Percentiles rank a stretch among this genome's conserved stretches.
These are phyloP conservation scores for Aricia artaxerxes DNA, from an alignment of 2,888 invertebrate genomes.

Conservation along the genomic window DNA sequence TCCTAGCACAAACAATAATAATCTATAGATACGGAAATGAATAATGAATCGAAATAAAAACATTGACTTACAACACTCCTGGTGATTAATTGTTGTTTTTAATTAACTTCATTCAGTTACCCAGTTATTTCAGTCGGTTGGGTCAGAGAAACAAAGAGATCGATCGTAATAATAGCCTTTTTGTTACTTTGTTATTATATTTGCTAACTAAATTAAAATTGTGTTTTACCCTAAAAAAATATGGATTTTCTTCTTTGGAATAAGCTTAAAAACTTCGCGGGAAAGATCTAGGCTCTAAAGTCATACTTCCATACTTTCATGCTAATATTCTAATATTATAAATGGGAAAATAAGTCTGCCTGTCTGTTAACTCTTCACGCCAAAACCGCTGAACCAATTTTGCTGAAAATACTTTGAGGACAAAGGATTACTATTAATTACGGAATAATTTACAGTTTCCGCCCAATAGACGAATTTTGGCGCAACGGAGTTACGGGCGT, in stretches of 20 bases:
- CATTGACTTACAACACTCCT: slow-evolving; percentile 2
- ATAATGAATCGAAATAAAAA: slow-evolving; percentile 19
- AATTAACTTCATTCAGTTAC: slow-evolving; percentile 29
- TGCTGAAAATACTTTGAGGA: too few species aligned
- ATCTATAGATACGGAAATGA: neutral
- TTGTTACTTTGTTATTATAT: slow-evolving; percentile 7
- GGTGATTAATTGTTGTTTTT: slow-evolving; percentile 21
- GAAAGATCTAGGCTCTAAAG: too few species aligned
- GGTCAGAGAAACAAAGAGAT: slow-evolving; percentile 16
- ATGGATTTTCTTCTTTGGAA: neutral
- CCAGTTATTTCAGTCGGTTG: slow-evolving; percentile 10
- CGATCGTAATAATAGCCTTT: neutral
- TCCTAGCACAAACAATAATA: neutral
- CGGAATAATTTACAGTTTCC: too few species aligned
- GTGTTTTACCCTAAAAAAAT: neutral
- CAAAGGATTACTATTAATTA: too few species aligned
- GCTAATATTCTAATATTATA: too few species aligned
- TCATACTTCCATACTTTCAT: too few species aligned
- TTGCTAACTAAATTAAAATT: neutral
- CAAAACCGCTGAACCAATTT: too few species aligned
- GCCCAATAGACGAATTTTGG: too few species aligned
- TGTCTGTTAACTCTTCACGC: too few species aligned
- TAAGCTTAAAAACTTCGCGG: too few species aligned
- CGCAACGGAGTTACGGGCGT: too few species aligned
- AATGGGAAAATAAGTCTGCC: too few species aligned